These are phyloP conservation scores for Clamator glandarius DNA, from an alignment of 2,797 vertebrate genomes.

Conservation along the genomic window DNA sequence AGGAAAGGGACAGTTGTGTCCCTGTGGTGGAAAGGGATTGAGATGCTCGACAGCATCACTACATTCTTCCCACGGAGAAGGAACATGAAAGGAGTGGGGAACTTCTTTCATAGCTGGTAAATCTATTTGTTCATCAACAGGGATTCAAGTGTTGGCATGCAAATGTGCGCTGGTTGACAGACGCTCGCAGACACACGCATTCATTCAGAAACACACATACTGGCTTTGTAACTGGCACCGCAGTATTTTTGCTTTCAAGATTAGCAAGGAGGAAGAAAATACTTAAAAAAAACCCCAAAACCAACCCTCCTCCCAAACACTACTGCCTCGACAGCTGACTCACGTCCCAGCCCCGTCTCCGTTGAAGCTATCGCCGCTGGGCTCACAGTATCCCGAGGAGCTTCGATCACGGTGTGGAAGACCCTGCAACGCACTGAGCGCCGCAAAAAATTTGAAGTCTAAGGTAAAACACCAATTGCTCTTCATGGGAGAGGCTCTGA, in stretches of 20 bases:
- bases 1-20: neutral
- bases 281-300: neutral
- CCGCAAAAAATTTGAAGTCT: neutral
- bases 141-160: neutral
- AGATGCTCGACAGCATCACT: neutral
- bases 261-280: neutral
- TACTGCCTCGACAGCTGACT: neutral
- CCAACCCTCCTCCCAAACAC: too few relatives aligned
- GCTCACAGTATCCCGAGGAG: neutral
- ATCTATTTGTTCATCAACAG: neutral
- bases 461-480: neutral
- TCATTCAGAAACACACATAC: neutral
- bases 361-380: neutral
- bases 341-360: accelerated
- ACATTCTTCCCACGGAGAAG: neutral
- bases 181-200: neutral
- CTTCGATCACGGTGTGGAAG: neutral
- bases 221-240: neutral
- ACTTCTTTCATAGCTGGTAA: neutral
- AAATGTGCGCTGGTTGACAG: accelerated
- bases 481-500: neutral
- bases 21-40: neutral
- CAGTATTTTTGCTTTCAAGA: neutral
- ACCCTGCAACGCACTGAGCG: neutral
- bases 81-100: neutral